Conservation (phyloP, 2,888 invertebrate genomes). For the Apantesis nais region DNA sequence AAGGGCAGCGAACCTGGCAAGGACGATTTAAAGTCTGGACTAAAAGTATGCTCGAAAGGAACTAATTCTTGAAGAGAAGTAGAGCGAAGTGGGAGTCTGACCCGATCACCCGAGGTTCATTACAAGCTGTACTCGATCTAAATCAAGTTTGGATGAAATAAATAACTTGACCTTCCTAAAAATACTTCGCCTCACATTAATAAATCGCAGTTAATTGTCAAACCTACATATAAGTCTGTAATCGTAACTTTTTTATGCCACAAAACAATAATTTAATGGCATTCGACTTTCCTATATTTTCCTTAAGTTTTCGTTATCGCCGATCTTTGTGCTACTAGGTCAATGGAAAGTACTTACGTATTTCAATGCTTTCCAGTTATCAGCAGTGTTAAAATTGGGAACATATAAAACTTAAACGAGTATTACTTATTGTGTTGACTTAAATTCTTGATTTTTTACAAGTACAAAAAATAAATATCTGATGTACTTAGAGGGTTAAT, state of each 20-base stretch:
- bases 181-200: not conserved
- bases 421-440: too few species aligned
- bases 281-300: not conserved
- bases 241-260: too few species aligned
- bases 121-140: not conserved
- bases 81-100: not conserved
- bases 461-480: too few species aligned
- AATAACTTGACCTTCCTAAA: not conserved
- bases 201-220: not conserved
- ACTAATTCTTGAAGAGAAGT: not conserved
- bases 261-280: too few species aligned
- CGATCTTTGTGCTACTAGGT: not conserved
- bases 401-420: too few species aligned
- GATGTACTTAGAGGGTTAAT: too few species aligned
- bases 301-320: not conserved
- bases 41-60: not conserved
- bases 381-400: too few species aligned
- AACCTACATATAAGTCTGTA: not conserved
- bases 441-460: too few species aligned
- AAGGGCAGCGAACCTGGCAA: conserved; percentile 16
- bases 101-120: not conserved
- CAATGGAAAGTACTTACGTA: not conserved
- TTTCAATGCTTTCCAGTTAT: not conserved
- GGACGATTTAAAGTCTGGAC: conserved; percentile 6
- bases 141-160: not conserved